Base-by-base conservation (phyloP, 2,113 vertebrate species). In the Forbesichthys agassizii region DNA sequence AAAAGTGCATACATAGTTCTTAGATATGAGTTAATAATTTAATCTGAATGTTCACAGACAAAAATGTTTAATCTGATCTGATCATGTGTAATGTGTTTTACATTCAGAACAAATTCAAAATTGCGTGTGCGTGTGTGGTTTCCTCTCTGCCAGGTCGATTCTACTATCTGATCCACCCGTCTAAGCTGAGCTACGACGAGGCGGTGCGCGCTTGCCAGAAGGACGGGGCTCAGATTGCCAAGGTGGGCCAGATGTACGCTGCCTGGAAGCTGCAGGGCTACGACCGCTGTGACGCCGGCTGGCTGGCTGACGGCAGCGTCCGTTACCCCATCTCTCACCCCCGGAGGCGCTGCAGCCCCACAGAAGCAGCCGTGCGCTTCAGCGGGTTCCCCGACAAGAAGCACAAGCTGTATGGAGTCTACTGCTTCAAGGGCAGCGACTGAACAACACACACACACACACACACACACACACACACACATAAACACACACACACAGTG, bases 371-470 rank as follows among this genome's bases (percentile, higher is more conserved):
- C 0, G 95, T 99, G 36, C 92, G 97, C 71, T 96, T 96, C 61
- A 91, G 84, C 1, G 97, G 98, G 16, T 99, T 96, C 84, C 98
- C 98, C 0, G 95, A 98, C 62, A 97, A 96, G 88, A 98, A 98
- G 80, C 96, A 98, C 89, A 96, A 96, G 95, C 91, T 98, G 13
- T 99, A 97, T 0, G 97, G 96, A 2, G 98, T 95, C 83, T 99
- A 99, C 89, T 99, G 98, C 88, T 99, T 95, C 91, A 92, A 95
- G 84, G 92, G 90, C 3, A 86, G 93, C 82, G 93, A 95, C 83
- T 96, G 93, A 96, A 80, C 52, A 11, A n/a, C 68, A 61, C 65
- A 72, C 71, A 47, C n/a, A 57, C 33, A 33, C 16, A 14, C 61
- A 54, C 48, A 61, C 8, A 16, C 61, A 54, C 48, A 61, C 8